Evolutionary conservation across 2,797 vertebrate genomes (phyloP), one percentile per base, ranked within the genome.

Genomic region (Malacoraja senta): DNA sequence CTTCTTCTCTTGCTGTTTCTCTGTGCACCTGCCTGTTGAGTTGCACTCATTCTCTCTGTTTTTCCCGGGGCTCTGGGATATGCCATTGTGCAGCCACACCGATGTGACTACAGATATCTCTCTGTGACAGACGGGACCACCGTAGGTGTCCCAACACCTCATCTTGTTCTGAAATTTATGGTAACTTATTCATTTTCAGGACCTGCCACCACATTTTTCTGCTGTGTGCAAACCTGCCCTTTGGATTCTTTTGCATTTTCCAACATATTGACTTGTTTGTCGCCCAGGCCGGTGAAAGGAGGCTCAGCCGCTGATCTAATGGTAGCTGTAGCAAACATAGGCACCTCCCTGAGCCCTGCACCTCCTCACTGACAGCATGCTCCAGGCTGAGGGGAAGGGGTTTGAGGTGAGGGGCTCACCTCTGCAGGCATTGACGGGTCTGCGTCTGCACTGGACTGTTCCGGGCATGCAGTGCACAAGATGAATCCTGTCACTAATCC

Each of bases 121-220:
- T 7, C 38, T 83, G 80, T 53, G 68, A 71, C 88, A 91, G 65
- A 38, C 71, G 65, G 10, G 0, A 26, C 9, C 65, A 71, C 63
- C 8, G 19, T 61, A 35, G n/a, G 65, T 21, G 65, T 38, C 88
- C 21, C 9, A 21, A 21, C 63, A 91, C 9, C 61, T 38, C 19
- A 72, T 19, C 10, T 91, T 35, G n/a, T 72, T 32, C 68, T 72
- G 68, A 72, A 44, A 91, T 91, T 91, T 91, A 91, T 72, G 88
- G 65, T 91, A 91, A 71, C 65, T 3, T 91, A 91, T 91, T 72
- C 65, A 1, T 72, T 72, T 91, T 72, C 65, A 1, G 88, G 88
- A 91, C 32, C 68, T 71, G 65, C 2, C 65, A 10, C 86, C 4
- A 0, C 10, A 0, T 3, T 19, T 24, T 68, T 10, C 61, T 38